Evolutionary conservation across 2,888 invertebrate species (phyloP).

Genomic region (Archips crataeganus): DNA sequence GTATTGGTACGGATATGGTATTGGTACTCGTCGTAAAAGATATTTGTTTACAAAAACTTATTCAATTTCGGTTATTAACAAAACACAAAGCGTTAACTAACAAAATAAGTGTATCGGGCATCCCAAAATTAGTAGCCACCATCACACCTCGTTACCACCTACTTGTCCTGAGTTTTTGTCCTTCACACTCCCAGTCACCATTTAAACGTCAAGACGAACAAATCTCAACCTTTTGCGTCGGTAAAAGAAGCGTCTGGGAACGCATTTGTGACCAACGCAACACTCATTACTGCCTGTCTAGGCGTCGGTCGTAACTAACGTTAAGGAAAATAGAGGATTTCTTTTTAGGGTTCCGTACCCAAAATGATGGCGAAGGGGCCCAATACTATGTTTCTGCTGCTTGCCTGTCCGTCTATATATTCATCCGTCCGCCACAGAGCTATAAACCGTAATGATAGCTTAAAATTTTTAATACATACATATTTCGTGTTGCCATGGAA

Average conservation of each 20-base stretch:
- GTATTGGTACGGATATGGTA: too few relatives aligned
- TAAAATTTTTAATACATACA: too few relatives aligned
- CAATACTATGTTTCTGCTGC: background rate
- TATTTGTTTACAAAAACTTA: too few relatives aligned
- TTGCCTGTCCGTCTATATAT: too few relatives aligned
- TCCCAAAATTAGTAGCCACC: constrained; percentile 20
- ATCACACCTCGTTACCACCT: constrained; percentile 29
- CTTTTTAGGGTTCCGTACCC: background rate
- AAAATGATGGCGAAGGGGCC: too few relatives aligned
- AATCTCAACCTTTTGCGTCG: background rate
- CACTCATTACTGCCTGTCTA: constrained; percentile 49
- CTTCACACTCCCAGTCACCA: constrained; percentile 4
- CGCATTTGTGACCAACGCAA: constrained; percentile 9
- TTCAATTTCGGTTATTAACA: too few relatives aligned
- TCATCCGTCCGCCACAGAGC: too few relatives aligned
- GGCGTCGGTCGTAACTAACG: constrained; percentile 39
- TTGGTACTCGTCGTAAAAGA: too few relatives aligned
- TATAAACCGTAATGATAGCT: too few relatives aligned
- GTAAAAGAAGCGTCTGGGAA: background rate
- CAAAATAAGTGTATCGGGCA: background rate
- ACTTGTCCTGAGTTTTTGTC: constrained; percentile 35
- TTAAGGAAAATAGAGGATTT: background rate
- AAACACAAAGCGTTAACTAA: background rate
- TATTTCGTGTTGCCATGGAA: too few relatives aligned
- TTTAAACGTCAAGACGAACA: background rate